A percentile compares a stretch with the other conserved stretches of the same genome.
Conservation (phyloP, 1,140 invertebrate genomes). For the Telenomus remus region DNA sequence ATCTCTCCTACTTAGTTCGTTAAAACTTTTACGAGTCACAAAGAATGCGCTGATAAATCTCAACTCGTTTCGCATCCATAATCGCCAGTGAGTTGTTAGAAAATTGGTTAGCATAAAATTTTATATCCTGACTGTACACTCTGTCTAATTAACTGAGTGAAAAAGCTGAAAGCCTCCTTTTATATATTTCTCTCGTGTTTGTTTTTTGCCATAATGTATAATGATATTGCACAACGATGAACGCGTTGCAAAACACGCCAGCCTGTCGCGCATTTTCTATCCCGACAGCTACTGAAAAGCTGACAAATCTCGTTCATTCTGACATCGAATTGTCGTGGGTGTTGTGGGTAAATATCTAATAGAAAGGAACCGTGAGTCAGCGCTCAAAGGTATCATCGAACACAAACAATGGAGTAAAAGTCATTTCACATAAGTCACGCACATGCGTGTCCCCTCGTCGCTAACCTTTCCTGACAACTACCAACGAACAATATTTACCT, state of each 20-base stretch:
- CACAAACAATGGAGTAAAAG: conserved; percentile 60
- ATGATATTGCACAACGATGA: conserved; percentile 22
- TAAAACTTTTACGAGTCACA: too few relatives aligned
- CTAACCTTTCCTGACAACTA: conserved; percentile 64
- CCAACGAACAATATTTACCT: conserved; percentile 49
- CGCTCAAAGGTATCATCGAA: conserved; percentile 59
- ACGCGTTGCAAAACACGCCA: conserved; percentile 30
- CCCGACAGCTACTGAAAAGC: conserved; percentile 51
- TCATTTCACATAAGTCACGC: conserved; percentile 51
- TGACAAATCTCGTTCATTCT: conserved; percentile 56
- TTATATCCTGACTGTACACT: too few relatives aligned
- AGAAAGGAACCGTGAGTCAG: conserved; percentile 54
- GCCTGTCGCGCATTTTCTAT: conserved; percentile 22
- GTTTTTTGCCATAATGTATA: not conserved
- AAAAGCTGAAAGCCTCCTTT: too few relatives aligned
- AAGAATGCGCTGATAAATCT: too few relatives aligned
- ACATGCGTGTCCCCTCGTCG: conserved; percentile 54
- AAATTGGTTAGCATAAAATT: too few relatives aligned
- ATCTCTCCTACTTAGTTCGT: too few relatives aligned
- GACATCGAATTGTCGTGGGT: conserved; percentile 49
- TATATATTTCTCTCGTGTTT: too few relatives aligned
- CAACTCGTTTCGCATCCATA: too few relatives aligned
- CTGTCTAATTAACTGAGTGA: too few relatives aligned
- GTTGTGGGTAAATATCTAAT: conserved; percentile 43
- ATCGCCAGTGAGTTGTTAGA: too few relatives aligned